phyloP scores from a whole-genome alignment of 2,888 invertebrate genomes.

The Amphiduros pacificus region DNA sequence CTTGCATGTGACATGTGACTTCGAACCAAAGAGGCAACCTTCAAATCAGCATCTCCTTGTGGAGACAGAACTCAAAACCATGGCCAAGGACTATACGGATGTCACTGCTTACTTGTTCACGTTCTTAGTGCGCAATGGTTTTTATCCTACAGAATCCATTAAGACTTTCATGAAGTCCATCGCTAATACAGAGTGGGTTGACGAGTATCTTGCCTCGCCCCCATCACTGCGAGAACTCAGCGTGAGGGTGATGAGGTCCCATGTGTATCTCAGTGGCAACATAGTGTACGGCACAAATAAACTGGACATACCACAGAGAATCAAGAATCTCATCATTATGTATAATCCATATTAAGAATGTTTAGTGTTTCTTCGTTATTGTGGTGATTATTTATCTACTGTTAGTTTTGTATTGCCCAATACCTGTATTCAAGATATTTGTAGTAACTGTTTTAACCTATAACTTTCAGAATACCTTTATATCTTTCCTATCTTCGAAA shows the following conservation, averaged over 20 bases:
- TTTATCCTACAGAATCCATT: slow-evolving; percentile 23
- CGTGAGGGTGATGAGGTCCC: slow-evolving; percentile 24
- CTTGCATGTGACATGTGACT: background rate
- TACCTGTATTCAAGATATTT: no score
- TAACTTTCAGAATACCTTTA: no score
- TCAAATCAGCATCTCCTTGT: slow-evolving; percentile 13
- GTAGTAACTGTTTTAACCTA: no score
- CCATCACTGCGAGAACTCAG: slow-evolving; percentile 23
- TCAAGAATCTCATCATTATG: slow-evolving; percentile 23
- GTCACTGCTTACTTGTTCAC: slow-evolving; percentile 25
- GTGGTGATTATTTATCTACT: no score
- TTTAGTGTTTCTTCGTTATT: no score
- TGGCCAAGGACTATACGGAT: slow-evolving; percentile 28
- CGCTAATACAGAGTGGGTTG: slow-evolving; percentile 19
- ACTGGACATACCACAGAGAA: slow-evolving; percentile 21
- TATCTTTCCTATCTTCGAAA: no score
- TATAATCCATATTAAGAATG: slow-evolving; percentile 21
- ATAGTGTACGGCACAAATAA: slow-evolving; percentile 22
- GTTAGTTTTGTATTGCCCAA: no score
- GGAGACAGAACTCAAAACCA: slow-evolving; percentile 24
- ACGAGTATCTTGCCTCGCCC: slow-evolving; percentile 23
- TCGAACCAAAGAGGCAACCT: background rate
- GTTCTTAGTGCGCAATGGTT: slow-evolving; percentile 28
- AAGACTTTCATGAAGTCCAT: slow-evolving; percentile 9
- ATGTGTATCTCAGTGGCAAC: slow-evolving; percentile 25